A percentile compares a stretch with the other conserved stretches of the same genome.
These are phyloP conservation scores for Prolemur simus DNA, from an alignment of 2,113 vertebrate genomes.

Conservation along the genomic window DNA sequence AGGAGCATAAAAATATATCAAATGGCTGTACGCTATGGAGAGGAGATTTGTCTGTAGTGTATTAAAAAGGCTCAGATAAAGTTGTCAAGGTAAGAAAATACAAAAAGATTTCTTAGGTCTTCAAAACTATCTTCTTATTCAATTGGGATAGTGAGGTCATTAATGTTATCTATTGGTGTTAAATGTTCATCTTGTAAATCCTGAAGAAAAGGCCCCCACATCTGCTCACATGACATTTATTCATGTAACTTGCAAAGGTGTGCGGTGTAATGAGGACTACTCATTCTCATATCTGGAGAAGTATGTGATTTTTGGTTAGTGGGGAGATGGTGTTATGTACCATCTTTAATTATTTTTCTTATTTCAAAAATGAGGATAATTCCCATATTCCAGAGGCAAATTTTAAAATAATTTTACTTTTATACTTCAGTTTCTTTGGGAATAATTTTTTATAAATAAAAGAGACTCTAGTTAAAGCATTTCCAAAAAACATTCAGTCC, in stretches of 20 bases:
- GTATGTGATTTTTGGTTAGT: not conserved
- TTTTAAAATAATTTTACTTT: not conserved
- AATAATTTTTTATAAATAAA: not conserved
- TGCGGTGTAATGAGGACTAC: not conserved
- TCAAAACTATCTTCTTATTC: not conserved
- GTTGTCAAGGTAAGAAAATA: not conserved
- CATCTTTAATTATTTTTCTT: not conserved
- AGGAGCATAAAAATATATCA: not conserved
- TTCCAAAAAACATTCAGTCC: not conserved
- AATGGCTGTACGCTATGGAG: not conserved
- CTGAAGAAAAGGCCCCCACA: not conserved
- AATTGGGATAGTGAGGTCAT: not conserved
- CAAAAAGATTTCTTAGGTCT: not conserved
- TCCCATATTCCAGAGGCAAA: not conserved
- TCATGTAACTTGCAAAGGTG: not conserved
- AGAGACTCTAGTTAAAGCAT: not conserved
- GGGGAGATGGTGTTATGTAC: not conserved
- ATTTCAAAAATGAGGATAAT: constrained; percentile 9
- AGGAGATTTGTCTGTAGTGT: not conserved
- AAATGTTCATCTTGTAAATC: not conserved
- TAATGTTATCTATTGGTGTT: not conserved
- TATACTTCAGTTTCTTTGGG: not conserved
- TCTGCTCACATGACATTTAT: not conserved
- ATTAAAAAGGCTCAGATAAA: not conserved
- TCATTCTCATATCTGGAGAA: not conserved